phyloP scores from a whole-genome alignment of 2,888 invertebrate genomes.

The Ectemnius continuus region DNA sequence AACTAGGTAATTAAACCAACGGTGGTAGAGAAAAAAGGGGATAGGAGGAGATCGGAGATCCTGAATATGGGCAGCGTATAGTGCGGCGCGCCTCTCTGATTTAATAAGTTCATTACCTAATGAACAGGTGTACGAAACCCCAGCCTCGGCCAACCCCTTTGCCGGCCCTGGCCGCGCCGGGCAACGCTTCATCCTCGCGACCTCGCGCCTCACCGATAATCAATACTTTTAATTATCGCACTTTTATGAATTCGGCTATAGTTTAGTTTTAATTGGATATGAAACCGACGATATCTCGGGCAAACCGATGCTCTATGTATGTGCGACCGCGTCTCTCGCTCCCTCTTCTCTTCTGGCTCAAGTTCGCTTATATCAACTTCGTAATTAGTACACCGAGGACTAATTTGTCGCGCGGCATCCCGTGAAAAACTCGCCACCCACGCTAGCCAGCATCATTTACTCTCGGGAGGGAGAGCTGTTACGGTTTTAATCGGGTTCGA shows the following conservation, averaged over 20 bases:
- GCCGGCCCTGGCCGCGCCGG: slow-evolving; percentile 27
- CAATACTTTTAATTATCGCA: slow-evolving; percentile 75
- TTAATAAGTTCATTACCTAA: slow-evolving; percentile 77
- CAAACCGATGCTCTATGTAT: too few species aligned
- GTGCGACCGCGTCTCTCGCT: too few species aligned
- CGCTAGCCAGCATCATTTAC: too few species aligned
- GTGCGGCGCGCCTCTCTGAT: slow-evolving; percentile 65
- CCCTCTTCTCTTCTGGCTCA: too few species aligned
- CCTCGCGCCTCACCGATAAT: slow-evolving; percentile 67
- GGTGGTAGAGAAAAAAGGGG: slow-evolving; percentile 25
- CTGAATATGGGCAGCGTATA: slow-evolving; percentile 45
- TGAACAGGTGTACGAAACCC: slow-evolving; percentile 72
- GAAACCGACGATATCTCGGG: slow-evolving; percentile 52
- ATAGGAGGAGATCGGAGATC: slow-evolving; percentile 30
- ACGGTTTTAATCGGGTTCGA: too few species aligned
- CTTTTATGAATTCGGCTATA: slow-evolving; percentile 68
- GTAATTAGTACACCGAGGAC: slow-evolving; percentile 42
- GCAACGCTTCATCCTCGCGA: slow-evolving; percentile 28
- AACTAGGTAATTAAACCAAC: slow-evolving; percentile 66
- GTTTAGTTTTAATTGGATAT: slow-evolving; percentile 67
- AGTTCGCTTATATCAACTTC: too few species aligned
- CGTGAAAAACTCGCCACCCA: too few species aligned
- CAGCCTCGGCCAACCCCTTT: slow-evolving; percentile 18
- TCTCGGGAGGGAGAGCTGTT: too few species aligned
- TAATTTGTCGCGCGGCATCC: slow-evolving; percentile 39